phyloP scores from a whole-genome alignment of 2,888 invertebrate species.

The Thera obeliscata region DNA sequence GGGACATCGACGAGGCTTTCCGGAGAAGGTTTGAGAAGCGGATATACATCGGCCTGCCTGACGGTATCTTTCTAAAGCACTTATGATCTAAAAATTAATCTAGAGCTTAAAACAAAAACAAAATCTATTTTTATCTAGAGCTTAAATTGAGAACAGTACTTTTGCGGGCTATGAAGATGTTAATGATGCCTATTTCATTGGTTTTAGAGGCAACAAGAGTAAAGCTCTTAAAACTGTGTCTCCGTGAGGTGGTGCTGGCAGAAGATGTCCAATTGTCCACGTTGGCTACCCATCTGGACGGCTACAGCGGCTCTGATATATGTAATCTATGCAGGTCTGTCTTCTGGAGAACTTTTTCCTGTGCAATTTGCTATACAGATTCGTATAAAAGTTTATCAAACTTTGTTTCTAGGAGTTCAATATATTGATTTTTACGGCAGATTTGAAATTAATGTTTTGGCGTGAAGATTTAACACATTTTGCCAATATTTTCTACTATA shows the following conservation, averaged over 20 bases:
- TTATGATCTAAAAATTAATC: too few species aligned
- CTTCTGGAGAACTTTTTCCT: not conserved
- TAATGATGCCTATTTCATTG: not conserved
- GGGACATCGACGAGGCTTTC: conserved; percentile 96
- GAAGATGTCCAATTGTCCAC: conserved; percentile 85
- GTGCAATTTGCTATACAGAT: too few species aligned
- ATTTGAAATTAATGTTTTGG: too few species aligned
- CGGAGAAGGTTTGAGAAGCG: conserved; percentile 93
- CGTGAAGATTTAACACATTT: too few species aligned
- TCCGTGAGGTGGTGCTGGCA: conserved; percentile 87
- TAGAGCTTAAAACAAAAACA: too few species aligned
- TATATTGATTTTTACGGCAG: too few species aligned
- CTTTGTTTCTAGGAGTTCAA: too few species aligned
- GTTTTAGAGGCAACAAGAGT: conserved; percentile 86
- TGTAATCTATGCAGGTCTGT: conserved; percentile 92
- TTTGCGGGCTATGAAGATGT: too few species aligned
- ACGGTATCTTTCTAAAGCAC: conserved; percentile 70
- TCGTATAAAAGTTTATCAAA: too few species aligned
- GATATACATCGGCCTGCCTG: conserved; percentile 94
- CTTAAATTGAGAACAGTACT: too few species aligned
- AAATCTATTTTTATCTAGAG: too few species aligned
- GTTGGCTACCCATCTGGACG: conserved; percentile 87
- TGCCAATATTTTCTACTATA: too few species aligned
- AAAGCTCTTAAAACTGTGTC: conserved; percentile 88
- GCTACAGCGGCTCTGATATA: conserved; percentile 95